Base-by-base conservation (phyloP, 2,113 vertebrate species). In the Strix uralensis region DNA sequence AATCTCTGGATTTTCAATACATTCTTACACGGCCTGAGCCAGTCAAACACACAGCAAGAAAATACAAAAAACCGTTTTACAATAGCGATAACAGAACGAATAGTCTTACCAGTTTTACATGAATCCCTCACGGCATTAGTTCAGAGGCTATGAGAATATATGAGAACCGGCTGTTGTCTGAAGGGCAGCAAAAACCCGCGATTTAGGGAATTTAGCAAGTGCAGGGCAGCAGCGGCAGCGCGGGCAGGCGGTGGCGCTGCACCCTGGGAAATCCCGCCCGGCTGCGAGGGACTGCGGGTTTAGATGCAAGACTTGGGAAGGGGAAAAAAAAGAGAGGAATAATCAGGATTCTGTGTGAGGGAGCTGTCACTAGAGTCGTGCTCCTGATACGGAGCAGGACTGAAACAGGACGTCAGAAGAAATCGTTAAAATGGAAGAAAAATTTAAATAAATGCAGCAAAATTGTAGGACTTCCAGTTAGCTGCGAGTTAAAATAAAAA, bases 201-300 rank as follows among this genome's bases (percentile, higher is more conserved):
- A 1, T 4, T 3, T 0, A 0, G 0, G 57, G 79, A 0, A 4
- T 1, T 6, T 0, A 3, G 5, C 7, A 12, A 8, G 25, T 10
- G 14, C 36, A 1, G 66, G 34, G 63, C 9, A 17, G 40, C 1
- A 36, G 38, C 23, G 13, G 86, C 82, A 36, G 87, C 40, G 44
- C 7, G 55, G 29, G 79, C 94, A 32, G 94, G 58, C 67, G 97
- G 90, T 88, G 97, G 95, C 82, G 92, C 96, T 96, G 93, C 74
- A 23, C 40, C 74, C 93, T 26, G 73, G 66, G 47, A 77, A 88
- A 96, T 79, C 4, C 57, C 4, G 49, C 49, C 17, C 0, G 61
- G 23, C 62, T 27, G 26, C 40, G 1, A 3, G 26, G 18, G 36
- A 4, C 4, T 4, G 5, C 3, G 11, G 62, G 15, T 3, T 29